Evolutionary conservation across 2,113 vertebrate genomes (phyloP).

Genomic region (Bombycilla garrulus): DNA sequence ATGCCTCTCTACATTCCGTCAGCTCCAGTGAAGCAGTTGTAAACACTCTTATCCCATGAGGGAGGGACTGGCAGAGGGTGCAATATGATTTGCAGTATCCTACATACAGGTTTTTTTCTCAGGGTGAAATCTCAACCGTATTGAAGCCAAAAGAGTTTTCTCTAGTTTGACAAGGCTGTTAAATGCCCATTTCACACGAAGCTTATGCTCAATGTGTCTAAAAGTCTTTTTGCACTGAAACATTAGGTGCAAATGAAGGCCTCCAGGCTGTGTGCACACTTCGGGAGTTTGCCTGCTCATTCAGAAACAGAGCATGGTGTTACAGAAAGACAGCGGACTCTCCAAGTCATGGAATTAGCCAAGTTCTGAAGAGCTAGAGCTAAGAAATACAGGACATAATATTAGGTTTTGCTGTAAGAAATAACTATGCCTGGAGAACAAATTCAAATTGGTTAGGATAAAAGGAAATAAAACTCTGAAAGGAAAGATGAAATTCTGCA

Average conservation of each 20-base stretch:
- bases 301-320: not conserved
- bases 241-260: accelerated
- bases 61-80: not conserved
- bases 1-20: not conserved
- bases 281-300: not conserved
- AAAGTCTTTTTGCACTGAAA: not conserved
- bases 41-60: not conserved
- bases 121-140: not conserved
- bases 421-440: not conserved
- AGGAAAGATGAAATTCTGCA: not conserved
- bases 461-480: not conserved
- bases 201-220: not conserved
- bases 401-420: not conserved
- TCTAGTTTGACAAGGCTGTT: not conserved
- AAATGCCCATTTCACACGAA: not conserved
- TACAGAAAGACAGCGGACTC: not conserved
- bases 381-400: not conserved
- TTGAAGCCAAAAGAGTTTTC: not conserved
- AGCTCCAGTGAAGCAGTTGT: not conserved
- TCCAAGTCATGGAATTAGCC: not conserved
- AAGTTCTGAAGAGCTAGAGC: not conserved
- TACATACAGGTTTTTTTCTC: not conserved
- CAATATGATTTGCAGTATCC: not conserved
- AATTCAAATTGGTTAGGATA: not conserved
- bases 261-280: not conserved